Evolutionary conservation across 2,797 vertebrate species (phyloP), one percentile per base, ranked within the genome.

Genomic region (Sibirionetta formosa): DNA sequence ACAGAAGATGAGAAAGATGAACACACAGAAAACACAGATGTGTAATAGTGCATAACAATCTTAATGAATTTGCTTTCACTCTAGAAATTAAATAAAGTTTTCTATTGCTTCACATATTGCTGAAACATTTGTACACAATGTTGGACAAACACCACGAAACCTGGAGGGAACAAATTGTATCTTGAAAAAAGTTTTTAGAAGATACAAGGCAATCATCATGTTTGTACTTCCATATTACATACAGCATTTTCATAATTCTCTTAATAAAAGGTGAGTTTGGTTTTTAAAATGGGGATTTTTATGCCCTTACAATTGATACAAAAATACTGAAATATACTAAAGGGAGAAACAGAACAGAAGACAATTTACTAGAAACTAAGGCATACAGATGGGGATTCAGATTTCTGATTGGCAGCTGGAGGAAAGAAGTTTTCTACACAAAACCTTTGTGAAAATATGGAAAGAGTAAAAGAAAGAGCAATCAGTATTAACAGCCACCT

Each of bases 51-150:
- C 51, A 53, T 78, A 81, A 80, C 40, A 85, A 90, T 9, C 63
- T 86, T 44, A 72, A 90, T 61, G 3, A 79, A 88, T 82, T 86
- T 53, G 33, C 82, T 95, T 92, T 82, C 56, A 82, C 35, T 76
- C 18, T 57, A 96, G 29, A 85, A 95, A 86, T 66, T 64, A 82
- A 71, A 86, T 44, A n/a, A 80, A 69, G 16, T 73, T 76, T 91
- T 95, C 54, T 29, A 65, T 46, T 57, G 26, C 31, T 68, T 92
- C 66, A 82, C 27, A 20, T 23, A 81, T 66, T 57, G 56, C 10
- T 17, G 44, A 94, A 73, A 51, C 58, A 63, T 81, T 86, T 86
- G 35, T 54, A 42, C 79, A 56, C 29, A 16, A 54, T 26, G 57
- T 15, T 51, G 57, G 17, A 6, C 33, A 54, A 86, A 86, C 23